Evolutionary conservation across 1,140 invertebrate genomes (phyloP), one percentile per base, ranked within the genome.

Genomic region (Camponotus vicinus): DNA sequence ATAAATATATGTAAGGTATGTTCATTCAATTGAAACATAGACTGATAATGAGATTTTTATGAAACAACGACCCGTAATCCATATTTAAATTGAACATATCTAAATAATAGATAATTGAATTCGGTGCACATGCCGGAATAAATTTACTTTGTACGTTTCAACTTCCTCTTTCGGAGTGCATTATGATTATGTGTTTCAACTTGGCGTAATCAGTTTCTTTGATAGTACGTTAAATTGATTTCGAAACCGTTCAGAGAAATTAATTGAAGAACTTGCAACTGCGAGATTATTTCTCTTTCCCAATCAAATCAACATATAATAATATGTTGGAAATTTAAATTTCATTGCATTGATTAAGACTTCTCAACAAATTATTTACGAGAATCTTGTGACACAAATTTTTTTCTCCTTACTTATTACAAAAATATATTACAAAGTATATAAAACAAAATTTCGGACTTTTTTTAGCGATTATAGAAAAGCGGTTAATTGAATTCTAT

Each of bases 231-330:
- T 34, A 49, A 18, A 64, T 66, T 42, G 21, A 55, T 34, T 70
- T 40, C 15, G 34, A 52, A 55, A 18, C 13, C 5, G 13, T 55
- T 55, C 34, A 45, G n/a, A 69, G 52, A 40, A 79, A 55, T 15
- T 79, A 79, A 80, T 80, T 55, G 45, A n/a, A 70, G n/a, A 37
- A 57, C n/a, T 42, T 27, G 45, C 15, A 40, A 27, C 7, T 66
- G 27, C 9, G 3, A 8, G 3, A 76, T 59, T 13, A 15, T 21
- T 15, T 78, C n/a, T 2, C 27, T 27, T 27, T 27, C 27, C 27
- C 1, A 27, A 27, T 77, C 15, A 9, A 66, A 34, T 49, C 57
- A n/a, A 61, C 13, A 18, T 6, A 27, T 27, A 27, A 27, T 27
- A 21, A 11, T 8, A 78, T 27, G 18, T 3, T 42, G 7, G 27